Conservation (phyloP, 2,113 vertebrate genomes). For the Puffinus mauretanicus region DNA sequence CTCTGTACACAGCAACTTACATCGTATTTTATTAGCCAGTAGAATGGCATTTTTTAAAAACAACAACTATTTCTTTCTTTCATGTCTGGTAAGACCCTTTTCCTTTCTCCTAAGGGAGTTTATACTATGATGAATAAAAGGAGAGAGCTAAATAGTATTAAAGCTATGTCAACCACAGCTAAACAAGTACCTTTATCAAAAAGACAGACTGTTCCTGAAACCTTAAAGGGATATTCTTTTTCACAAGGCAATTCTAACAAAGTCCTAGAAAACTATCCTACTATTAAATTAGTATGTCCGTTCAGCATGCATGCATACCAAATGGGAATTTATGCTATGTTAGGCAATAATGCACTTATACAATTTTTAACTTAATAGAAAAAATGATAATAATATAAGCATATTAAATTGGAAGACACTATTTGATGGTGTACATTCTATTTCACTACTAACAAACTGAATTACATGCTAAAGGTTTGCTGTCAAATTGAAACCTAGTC, state of each 20-base stretch:
- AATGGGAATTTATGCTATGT: conserved; percentile 32
- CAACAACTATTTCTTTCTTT: neutral
- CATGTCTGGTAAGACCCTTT: neutral
- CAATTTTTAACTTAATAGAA: conserved; percentile 54
- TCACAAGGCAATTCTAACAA: neutral
- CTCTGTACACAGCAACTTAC: neutral
- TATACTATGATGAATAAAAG: conserved; percentile 7
- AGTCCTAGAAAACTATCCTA: conserved; percentile 1
- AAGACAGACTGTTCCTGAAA: conserved; percentile 28
- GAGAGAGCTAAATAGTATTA: conserved; percentile 6
- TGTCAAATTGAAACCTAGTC: neutral
- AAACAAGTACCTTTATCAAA: conserved; percentile 39
- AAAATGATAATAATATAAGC: conserved; percentile 62
- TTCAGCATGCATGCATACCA: neutral
- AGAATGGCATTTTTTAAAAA: neutral
- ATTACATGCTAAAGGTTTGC: conserved; percentile 22
- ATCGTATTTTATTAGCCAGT: neutral
- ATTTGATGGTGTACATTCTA: neutral
- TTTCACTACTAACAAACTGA: neutral
- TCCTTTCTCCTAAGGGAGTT: neutral
- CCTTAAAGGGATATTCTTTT: neutral
- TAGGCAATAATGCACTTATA: conserved; percentile 39
- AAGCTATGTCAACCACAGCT: conserved; percentile 1
- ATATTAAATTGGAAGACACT: conserved; percentile 60
- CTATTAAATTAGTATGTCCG: neutral